phyloP scores from a whole-genome alignment of 2,888 invertebrate genomes.

The Nephrotoma guestfalica region DNA sequence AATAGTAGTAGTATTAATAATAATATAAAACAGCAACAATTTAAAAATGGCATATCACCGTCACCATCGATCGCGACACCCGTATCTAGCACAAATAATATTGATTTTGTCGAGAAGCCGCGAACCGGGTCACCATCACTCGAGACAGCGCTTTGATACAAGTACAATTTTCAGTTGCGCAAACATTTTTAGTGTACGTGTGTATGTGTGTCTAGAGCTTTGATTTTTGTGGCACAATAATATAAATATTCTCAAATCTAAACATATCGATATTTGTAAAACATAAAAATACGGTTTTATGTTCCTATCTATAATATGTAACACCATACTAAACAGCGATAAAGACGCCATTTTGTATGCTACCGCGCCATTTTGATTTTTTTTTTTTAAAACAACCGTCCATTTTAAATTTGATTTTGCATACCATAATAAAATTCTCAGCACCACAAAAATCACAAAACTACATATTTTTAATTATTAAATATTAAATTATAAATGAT shows the following conservation, averaged over 20 bases:
- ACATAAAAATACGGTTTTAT: neutral
- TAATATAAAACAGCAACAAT: slow-evolving; percentile 6
- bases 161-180: neutral
- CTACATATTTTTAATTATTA: neutral
- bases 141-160: slow-evolving; percentile 41
- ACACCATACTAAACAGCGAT: neutral
- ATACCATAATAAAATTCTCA: neutral
- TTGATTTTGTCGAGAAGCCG: slow-evolving; percentile 16
- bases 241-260: neutral
- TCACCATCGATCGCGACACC: slow-evolving; percentile 14
- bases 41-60: slow-evolving; percentile 9
- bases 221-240: neutral
- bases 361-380: too few species aligned
- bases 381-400: neutral
- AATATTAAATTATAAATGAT: neutral
- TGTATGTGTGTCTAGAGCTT: neutral
- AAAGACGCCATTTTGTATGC: neutral
- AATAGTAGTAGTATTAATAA: neutral
- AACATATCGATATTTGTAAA: neutral
- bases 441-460: neutral
- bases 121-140: slow-evolving; percentile 35
- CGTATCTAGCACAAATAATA: slow-evolving; percentile 16
- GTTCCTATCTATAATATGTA: neutral
- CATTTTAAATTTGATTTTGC: neutral
- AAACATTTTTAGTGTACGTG: neutral